Conservation (phyloP, 1,140 invertebrate genomes). For the Aphis craccivora region DNA sequence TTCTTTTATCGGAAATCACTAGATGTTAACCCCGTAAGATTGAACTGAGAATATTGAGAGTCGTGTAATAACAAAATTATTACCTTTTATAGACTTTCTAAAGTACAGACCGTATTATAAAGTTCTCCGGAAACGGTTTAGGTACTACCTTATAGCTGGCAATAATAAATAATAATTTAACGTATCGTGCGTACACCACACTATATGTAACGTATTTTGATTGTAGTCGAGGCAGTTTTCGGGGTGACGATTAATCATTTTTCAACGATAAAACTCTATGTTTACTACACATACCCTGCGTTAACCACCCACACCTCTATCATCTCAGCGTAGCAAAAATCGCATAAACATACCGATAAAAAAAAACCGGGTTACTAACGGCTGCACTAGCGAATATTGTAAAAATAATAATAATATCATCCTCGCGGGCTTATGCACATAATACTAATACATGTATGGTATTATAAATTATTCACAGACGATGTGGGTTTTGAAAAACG, state of each 20-base stretch:
- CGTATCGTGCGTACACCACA: background rate
- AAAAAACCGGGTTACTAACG: background rate
- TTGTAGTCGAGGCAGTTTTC: background rate
- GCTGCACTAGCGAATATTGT: background rate
- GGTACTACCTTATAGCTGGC: too few relatives aligned
- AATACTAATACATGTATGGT: background rate
- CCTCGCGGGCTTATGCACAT: background rate
- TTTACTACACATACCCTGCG: background rate
- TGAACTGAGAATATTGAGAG: background rate
- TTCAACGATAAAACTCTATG: background rate
- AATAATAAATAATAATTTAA: constrained; percentile 3
- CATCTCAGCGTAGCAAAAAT: background rate
- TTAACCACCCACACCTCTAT: background rate
- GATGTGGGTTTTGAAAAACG: background rate
- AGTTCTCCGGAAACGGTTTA: background rate
- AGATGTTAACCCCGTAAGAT: background rate
- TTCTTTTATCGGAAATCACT: background rate
- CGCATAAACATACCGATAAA: background rate
- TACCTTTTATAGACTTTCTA: background rate
- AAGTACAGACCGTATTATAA: background rate
- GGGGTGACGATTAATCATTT: background rate
- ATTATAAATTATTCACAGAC: background rate
- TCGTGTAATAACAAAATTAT: background rate
- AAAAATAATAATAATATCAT: background rate
- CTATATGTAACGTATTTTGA: background rate